Conservation (phyloP, 2,888 invertebrate genomes). For the Gordius sp. region DNA sequence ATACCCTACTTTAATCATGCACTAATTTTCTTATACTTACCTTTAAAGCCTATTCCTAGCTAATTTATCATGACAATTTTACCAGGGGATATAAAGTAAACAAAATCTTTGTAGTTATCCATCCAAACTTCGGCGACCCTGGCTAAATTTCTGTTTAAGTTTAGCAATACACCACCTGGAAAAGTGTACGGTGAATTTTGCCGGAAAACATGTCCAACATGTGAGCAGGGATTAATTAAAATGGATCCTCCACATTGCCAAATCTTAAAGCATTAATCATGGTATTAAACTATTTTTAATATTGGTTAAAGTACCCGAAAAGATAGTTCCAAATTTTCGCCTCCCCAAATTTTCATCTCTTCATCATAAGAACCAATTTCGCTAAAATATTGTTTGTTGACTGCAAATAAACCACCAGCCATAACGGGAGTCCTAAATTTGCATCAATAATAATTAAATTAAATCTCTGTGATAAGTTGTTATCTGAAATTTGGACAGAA, state of each 20-base stretch:
- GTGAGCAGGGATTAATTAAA: slow-evolving; percentile 26
- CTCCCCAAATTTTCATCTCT: slow-evolving; percentile 69
- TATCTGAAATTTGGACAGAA: too few species aligned
- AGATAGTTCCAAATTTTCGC: slow-evolving; percentile 84
- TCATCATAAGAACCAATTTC: slow-evolving; percentile 46
- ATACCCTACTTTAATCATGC: too few species aligned
- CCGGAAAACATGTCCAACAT: slow-evolving; percentile 27
- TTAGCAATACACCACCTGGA: slow-evolving; percentile 29
- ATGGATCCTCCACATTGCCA: slow-evolving; percentile 27
- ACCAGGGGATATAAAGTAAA: not conserved
- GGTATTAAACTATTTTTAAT: not conserved
- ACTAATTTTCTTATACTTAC: too few species aligned
- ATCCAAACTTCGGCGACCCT: slow-evolving; percentile 31
- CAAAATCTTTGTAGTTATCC: not conserved
- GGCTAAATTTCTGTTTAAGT: slow-evolving; percentile 32
- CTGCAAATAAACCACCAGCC: slow-evolving; percentile 78
- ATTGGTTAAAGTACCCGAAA: slow-evolving; percentile 59
- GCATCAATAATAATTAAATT: too few species aligned
- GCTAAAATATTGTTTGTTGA: slow-evolving; percentile 56
- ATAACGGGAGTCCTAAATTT: slow-evolving; percentile 57
- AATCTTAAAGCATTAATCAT: too few species aligned
- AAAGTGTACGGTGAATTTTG: slow-evolving; percentile 32
- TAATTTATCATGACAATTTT: too few species aligned
- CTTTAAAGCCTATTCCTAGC: too few species aligned
- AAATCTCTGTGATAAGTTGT: too few species aligned